A percentile compares a stretch with the other conserved stretches of the same genome.
phyloP scores from a whole-genome alignment of 2,888 invertebrate genomes.

The Lycophotia porphyrea region DNA sequence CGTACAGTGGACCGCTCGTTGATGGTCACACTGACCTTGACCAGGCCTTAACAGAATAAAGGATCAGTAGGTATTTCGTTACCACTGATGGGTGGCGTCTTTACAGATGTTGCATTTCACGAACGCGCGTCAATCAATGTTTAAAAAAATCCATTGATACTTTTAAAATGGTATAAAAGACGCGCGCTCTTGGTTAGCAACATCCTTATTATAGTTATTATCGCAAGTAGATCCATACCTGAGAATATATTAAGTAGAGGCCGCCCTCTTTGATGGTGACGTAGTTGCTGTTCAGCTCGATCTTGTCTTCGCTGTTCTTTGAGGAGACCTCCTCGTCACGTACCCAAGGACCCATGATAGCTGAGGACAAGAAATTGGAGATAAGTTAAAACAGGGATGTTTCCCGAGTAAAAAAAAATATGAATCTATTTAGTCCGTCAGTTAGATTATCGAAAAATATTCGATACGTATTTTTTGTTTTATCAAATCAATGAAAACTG shows the following conservation, averaged over 20 bases:
- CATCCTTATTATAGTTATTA: not conserved
- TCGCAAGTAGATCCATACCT: conserved; percentile 73
- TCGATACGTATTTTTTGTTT: too few relatives aligned
- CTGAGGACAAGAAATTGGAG: conserved; percentile 72
- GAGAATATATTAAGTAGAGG: conserved; percentile 84
- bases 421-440: too few relatives aligned
- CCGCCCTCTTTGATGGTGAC: conserved; percentile 83
- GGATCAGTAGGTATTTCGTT: not conserved
- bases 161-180: not conserved
- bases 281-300: conserved; percentile 78
- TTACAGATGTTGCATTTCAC: not conserved
- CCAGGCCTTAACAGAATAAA: not conserved
- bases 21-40: not conserved
- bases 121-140: too few relatives aligned
- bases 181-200: not conserved
- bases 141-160: not conserved
- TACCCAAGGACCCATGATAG: conserved; percentile 83
- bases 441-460: too few relatives aligned
- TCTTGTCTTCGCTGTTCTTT: conserved; percentile 79
- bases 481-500: too few relatives aligned
- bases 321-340: conserved; percentile 82
- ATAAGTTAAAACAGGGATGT: not conserved
- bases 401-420: too few relatives aligned
- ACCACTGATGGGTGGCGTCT: not conserved
- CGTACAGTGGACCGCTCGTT: not conserved